Evolutionary conservation across 2,888 invertebrate genomes (phyloP).

Genomic region (Drosophila meridionalis): DNA sequence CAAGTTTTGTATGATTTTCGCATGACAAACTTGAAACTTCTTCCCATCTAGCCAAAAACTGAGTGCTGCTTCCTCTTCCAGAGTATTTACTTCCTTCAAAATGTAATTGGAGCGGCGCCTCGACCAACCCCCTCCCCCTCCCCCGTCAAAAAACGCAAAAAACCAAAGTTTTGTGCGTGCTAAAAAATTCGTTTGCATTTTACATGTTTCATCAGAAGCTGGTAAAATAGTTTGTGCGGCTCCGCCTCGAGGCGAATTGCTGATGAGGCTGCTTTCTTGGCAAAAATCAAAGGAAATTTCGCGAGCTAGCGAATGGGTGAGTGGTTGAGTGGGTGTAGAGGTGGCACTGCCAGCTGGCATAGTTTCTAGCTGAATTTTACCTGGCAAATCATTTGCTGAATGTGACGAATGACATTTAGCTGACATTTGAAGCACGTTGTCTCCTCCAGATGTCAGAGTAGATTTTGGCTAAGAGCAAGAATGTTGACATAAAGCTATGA

Average conservation of each 20-base stretch:
- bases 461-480: not conserved
- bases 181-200: slow-evolving; percentile 76
- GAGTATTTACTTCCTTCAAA: slow-evolving; percentile 69
- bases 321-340: not conserved
- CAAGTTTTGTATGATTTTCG: slow-evolving; percentile 81
- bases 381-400: slow-evolving; percentile 10
- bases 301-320: not conserved
- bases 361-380: slow-evolving; percentile 11
- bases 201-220: slow-evolving; percentile 61
- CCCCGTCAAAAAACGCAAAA: slow-evolving; percentile 12
- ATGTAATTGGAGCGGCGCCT: slow-evolving; percentile 66
- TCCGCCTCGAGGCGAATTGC: slow-evolving; percentile 24
- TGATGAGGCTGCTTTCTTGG: slow-evolving; percentile 9
- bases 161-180: slow-evolving; percentile 57
- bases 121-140: not conserved
- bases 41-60: slow-evolving; percentile 12
- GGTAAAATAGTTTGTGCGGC: slow-evolving; percentile 61
- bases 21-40: slow-evolving; percentile 79
- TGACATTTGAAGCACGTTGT: slow-evolving; percentile 6
- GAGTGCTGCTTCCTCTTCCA: slow-evolving; percentile 57
- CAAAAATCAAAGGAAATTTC: slow-evolving; percentile 24
- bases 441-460: not conserved
- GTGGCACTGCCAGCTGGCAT: not conserved
- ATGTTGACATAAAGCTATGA: not conserved
- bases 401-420: slow-evolving; percentile 7